Percentiles rank a stretch among this genome's conserved stretches.
phyloP scores from a whole-genome alignment of 2,797 vertebrate species.

The Falco columbarius region DNA sequence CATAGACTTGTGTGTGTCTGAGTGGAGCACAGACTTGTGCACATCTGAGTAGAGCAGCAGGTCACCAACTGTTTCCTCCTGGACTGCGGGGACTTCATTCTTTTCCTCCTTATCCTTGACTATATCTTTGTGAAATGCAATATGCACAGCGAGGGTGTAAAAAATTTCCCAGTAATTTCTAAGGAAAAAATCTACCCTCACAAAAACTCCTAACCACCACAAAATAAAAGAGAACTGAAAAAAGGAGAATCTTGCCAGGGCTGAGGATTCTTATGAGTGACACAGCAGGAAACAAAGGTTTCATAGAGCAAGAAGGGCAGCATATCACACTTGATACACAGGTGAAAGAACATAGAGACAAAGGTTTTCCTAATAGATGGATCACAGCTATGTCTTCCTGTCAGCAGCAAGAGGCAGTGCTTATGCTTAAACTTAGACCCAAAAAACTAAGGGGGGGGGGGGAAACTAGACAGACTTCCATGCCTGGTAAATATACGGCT shows the following conservation, averaged over 20 bases:
- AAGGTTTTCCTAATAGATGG: neutral
- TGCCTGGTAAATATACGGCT: neutral
- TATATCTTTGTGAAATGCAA: neutral
- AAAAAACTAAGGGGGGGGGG: neutral
- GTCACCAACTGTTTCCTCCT: no score
- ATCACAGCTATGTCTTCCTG: neutral
- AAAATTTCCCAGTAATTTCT: neutral
- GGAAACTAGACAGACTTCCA: neutral
- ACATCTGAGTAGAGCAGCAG: no score
- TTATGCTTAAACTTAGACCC: neutral
- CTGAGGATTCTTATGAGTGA: neutral
- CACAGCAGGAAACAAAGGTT: neutral
- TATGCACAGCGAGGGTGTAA: neutral
- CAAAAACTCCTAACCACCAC: neutral
- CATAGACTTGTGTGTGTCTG: no score
- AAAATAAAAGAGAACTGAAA: neutral
- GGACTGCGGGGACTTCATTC: no score
- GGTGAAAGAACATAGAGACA: neutral
- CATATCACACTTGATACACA: neutral
- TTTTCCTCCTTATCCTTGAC: neutral
- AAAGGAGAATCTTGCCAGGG: neutral
- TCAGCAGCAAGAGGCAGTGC: rapidly evolving
- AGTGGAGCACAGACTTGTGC: no score
- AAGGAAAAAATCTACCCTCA: neutral
- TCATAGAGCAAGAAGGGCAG: neutral